Conservation (phyloP, 2,113 vertebrate genomes). For the Dipodomys stephensi region DNA sequence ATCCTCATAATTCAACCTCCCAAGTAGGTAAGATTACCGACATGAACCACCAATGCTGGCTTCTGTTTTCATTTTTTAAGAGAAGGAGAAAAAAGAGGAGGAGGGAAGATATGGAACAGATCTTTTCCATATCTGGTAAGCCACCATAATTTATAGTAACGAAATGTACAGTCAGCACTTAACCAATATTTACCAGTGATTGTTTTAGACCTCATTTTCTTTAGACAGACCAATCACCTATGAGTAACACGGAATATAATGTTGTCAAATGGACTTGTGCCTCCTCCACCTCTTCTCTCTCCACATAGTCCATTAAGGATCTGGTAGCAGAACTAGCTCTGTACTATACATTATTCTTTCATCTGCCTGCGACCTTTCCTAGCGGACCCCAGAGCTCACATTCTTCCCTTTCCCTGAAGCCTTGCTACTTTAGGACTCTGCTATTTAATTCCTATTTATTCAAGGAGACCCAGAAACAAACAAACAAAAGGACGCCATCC, state of each 20-base stretch:
- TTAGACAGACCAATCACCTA: conserved; percentile 33
- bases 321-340: neutral
- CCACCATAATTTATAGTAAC: neutral
- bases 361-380: neutral
- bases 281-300: neutral
- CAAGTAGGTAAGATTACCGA: no score
- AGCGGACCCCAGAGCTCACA: neutral
- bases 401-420: neutral
- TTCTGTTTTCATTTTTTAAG: neutral
- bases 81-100: neutral
- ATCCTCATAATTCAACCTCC: no score
- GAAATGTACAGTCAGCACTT: neutral
- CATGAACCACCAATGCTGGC: no score
- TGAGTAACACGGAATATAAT: neutral
- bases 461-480: neutral
- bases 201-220: neutral
- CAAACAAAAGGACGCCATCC: neutral
- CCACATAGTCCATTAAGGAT: neutral
- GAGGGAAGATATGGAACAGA: neutral
- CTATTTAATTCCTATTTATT: neutral
- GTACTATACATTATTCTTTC: neutral
- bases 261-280: neutral
- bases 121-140: conserved; percentile 37
- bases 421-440: neutral
- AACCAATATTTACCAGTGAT: conserved; percentile 8